Base-by-base conservation (phyloP, 2,888 invertebrate species). In the Athalia circularis region DNA sequence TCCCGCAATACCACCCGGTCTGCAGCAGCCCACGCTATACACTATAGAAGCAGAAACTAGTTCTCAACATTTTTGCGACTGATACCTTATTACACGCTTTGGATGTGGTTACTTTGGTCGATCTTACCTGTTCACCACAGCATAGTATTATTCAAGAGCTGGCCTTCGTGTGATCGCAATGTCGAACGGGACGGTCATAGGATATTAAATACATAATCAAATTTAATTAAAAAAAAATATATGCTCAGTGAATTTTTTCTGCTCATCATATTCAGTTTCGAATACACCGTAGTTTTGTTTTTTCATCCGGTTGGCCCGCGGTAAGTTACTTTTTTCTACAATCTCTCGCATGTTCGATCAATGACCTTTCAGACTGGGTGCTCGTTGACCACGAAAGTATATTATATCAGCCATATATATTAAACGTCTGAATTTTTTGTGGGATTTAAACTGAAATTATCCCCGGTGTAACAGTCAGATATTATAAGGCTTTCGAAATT, bases 41-140 rank as follows among this genome's bases (percentile, higher is more conserved):
- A 9, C 11, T 59, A 29, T 29, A 57, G 8, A 13, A 8, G 50
- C 67, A 67, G 72, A 72, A 72, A 72, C 59, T 59, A 72, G 72
- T 70, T 70, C 70, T 70, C 54, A n/a, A 43, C 29, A 70, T 70
- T 70, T 70, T 70, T 70, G 70, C 70, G n/a, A 45, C 70, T 45
- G 45, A 57, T 70, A 29, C n/a, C 11, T 54, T 7, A 54, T 54
- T 54, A 54, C n/a, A 9, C n/a, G 11, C 54, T 9, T 54, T 7
- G 54, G 54, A 11, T n/a, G 3, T 54, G 54, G 54, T 11, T 15
- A 57, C 54, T 54, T 70, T 54, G 70, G 70, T 70, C 15, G 29
- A 57, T 57, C 70, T 54, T 54, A 7, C 29, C 70, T 43, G 43
- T 54, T 70, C 43, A 54, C n/a, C n/a, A 54, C 45, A 9, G 48